A percentile compares a stretch with the other conserved stretches of the same genome.
These are phyloP conservation scores for Sebastes dallii DNA, from an alignment of 2,797 vertebrate genomes.

Conservation along the genomic window DNA sequence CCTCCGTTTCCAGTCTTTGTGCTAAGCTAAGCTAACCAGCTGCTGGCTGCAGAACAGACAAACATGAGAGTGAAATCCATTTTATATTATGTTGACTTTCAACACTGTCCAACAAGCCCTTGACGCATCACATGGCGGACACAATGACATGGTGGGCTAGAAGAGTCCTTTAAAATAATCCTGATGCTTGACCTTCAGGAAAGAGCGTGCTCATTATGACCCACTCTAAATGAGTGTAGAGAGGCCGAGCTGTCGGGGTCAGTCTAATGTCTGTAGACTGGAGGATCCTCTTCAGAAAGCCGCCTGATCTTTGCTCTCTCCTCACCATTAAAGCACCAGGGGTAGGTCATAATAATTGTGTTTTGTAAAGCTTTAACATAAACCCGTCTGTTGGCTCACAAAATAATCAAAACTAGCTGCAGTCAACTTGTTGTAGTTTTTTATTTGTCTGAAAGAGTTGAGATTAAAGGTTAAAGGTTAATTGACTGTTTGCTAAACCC, in stretches of 20 bases:
- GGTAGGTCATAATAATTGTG: neutral
- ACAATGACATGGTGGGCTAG: neutral
- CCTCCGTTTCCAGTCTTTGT: neutral
- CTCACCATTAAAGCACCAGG: neutral
- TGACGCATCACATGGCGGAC: neutral
- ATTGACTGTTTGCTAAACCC: neutral
- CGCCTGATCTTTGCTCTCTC: neutral
- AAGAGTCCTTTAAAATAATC: conserved; percentile 13
- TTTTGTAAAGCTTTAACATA: neutral
- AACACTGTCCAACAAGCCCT: neutral
- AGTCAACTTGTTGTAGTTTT: neutral
- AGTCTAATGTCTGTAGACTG: conserved; percentile 17
- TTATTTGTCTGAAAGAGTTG: neutral
- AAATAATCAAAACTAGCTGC: neutral
- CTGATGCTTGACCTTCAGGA: conserved; percentile 8
- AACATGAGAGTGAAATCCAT: neutral
- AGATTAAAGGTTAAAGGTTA: neutral
- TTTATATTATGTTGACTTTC: conserved; percentile 18
- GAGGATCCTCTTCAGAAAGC: conserved; percentile 23
- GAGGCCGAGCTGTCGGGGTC: conserved; percentile 15
- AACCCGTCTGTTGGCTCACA: neutral
- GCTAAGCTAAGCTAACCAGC: neutral
- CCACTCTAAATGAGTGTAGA: neutral
- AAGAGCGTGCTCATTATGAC: conserved; percentile 2
- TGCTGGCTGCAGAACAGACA: neutral